Conservation (phyloP, 2,113 vertebrate species). For the Elephas maximus region DNA sequence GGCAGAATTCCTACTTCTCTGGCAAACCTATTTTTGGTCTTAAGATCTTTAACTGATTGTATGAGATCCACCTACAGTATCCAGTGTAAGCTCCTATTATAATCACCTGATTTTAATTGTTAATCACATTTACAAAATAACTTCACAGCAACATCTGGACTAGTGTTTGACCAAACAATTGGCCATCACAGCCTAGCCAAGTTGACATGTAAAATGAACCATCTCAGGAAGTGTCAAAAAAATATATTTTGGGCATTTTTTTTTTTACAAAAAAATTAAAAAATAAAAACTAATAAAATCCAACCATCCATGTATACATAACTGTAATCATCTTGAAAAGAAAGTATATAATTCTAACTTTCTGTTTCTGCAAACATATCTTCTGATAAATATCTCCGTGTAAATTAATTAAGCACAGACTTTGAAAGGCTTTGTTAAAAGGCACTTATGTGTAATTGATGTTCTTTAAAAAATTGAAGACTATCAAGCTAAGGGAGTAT, state of each 20-base stretch:
- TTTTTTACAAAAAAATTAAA: not conserved
- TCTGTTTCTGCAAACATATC: not conserved
- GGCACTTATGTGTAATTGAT: slow-evolving; percentile 24
- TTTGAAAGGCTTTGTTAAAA: slow-evolving; percentile 60
- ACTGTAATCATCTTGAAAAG: not conserved
- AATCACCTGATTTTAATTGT: not conserved
- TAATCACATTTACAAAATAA: not conserved
- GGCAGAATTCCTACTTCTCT: not conserved
- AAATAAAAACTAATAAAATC: not conserved
- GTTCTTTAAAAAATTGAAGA: slow-evolving; percentile 63
- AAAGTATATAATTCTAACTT: not conserved
- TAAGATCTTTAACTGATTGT: not conserved
- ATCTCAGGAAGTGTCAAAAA: not conserved
- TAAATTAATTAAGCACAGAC: slow-evolving; percentile 65
- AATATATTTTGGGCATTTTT: not conserved
- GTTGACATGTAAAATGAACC: not conserved
- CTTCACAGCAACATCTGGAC: not conserved
- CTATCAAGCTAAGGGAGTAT: slow-evolving; percentile 61
- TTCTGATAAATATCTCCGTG: not conserved
- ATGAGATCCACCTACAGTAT: not conserved
- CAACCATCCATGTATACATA: not conserved
- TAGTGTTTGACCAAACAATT: not conserved
- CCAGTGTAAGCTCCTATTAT: not conserved
- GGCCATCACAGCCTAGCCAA: not conserved
- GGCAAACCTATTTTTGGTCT: not conserved